Conservation (phyloP, 2,797 vertebrate species). For the Avahi laniger region DNA sequence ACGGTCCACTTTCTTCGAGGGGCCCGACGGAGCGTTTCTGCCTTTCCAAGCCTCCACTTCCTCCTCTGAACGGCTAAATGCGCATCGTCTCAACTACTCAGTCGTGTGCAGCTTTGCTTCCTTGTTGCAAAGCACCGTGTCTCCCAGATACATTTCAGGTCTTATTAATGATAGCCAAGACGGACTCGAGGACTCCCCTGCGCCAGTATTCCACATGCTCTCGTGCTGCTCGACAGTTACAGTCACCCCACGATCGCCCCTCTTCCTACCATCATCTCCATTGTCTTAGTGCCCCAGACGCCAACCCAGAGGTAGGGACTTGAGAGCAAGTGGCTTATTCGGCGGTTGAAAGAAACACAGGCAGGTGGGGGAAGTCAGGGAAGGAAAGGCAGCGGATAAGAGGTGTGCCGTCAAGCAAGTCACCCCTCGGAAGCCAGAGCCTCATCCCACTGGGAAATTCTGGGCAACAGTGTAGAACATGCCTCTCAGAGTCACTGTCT, state of each 20-base stretch:
- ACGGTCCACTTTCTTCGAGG: neutral
- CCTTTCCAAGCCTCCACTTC: too few species aligned
- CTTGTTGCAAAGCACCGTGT: neutral
- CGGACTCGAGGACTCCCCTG: neutral
- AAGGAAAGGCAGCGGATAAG: neutral
- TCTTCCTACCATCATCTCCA: neutral
- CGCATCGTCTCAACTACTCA: too few species aligned
- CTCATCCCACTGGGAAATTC: neutral
- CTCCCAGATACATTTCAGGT: neutral
- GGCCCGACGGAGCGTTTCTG: neutral
- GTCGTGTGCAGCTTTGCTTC: neutral
- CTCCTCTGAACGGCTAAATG: neutral
- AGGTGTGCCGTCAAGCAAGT: neutral
- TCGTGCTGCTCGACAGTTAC: too few species aligned
- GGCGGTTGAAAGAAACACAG: neutral
- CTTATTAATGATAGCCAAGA: neutral
- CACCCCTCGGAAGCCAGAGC: neutral
- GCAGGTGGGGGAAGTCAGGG: neutral
- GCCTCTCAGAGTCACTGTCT: accelerated
- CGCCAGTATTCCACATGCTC: neutral
- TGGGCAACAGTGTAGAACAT: neutral
- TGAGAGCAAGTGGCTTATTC: neutral
- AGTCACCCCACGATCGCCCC: neutral
- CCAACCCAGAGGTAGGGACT: neutral
- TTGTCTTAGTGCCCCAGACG: neutral